Evolutionary conservation across 2,797 vertebrate species (phyloP).

Genomic region (Sebastiscus albofasciatus): DNA sequence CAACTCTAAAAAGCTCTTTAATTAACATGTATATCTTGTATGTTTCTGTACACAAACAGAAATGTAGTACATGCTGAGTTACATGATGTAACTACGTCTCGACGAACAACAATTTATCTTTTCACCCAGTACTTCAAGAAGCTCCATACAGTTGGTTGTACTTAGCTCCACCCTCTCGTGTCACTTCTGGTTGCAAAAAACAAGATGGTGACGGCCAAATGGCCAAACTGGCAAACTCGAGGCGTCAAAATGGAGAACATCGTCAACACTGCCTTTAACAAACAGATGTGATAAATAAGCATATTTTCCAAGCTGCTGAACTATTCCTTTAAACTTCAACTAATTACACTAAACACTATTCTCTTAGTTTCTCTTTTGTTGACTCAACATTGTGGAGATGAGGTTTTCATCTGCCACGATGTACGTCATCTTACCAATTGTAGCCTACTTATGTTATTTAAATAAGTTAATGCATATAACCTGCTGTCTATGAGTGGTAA

Average conservation of each 20-base stretch:
- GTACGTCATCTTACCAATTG: neutral
- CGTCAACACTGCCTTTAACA: too few species aligned
- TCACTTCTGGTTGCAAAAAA: too few species aligned
- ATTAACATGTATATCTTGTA: too few species aligned
- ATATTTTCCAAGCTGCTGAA: neutral
- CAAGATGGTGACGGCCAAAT: rapidly evolving
- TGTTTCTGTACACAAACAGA: too few species aligned
- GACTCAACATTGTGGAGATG: neutral
- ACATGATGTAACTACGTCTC: neutral
- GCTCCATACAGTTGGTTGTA: too few species aligned
- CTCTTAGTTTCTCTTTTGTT: too few species aligned
- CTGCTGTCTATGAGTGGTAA: neutral
- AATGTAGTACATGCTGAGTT: neutral
- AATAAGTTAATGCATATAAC: neutral
- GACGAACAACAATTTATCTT: neutral
- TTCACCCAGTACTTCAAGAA: too few species aligned
- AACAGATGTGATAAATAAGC: neutral
- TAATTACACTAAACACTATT: neutral
- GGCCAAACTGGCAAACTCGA: too few species aligned
- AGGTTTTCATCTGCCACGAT: neutral
- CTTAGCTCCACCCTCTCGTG: rapidly evolving
- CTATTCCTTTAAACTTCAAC: neutral
- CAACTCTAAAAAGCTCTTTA: neutral
- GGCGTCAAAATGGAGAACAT: too few species aligned
- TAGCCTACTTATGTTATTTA: neutral